Conservation (phyloP, 2,797 vertebrate species). For the Rhodeus uyekii region DNA sequence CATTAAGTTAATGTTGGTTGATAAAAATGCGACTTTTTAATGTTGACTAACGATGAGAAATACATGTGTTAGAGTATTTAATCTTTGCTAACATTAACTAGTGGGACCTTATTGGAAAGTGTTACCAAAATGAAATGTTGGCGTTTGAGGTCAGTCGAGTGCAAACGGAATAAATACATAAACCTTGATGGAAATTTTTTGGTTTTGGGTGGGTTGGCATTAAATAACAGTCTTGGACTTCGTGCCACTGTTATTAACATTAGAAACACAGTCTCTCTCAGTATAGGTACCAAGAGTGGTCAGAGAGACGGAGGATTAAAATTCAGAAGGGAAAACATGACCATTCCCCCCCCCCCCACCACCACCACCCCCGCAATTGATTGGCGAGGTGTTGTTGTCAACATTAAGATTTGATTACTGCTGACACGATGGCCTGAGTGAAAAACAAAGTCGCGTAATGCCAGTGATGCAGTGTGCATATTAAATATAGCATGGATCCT, state of each 20-base stretch:
- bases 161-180: not conserved
- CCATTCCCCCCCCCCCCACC: slow-evolving; percentile 56
- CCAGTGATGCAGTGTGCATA: slow-evolving; percentile 70
- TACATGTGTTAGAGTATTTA: not conserved
- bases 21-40: not conserved
- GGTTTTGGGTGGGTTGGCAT: not conserved
- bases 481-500: slow-evolving; percentile 75
- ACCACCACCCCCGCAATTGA: slow-evolving; percentile 71
- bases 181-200: not conserved
- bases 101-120: not conserved
- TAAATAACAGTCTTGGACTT: slow-evolving; percentile 1
- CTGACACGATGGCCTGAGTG: slow-evolving; percentile 74
- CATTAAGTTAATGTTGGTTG: not conserved
- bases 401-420: slow-evolving; percentile 82
- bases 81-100: not conserved
- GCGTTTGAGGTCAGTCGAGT: not conserved
- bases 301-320: slow-evolving; percentile 67
- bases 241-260: not conserved
- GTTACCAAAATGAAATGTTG: not conserved
- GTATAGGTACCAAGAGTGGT: slow-evolving; percentile 29
- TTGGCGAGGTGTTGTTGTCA: slow-evolving; percentile 78
- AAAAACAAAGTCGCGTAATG: slow-evolving; percentile 76
- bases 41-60: not conserved
- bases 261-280: slow-evolving; percentile 47
- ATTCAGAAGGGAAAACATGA: slow-evolving; percentile 61